Evolutionary conservation across 2,888 invertebrate species (phyloP), one percentile per base, ranked within the genome.

Genomic region (Zaprionus lineosus): DNA sequence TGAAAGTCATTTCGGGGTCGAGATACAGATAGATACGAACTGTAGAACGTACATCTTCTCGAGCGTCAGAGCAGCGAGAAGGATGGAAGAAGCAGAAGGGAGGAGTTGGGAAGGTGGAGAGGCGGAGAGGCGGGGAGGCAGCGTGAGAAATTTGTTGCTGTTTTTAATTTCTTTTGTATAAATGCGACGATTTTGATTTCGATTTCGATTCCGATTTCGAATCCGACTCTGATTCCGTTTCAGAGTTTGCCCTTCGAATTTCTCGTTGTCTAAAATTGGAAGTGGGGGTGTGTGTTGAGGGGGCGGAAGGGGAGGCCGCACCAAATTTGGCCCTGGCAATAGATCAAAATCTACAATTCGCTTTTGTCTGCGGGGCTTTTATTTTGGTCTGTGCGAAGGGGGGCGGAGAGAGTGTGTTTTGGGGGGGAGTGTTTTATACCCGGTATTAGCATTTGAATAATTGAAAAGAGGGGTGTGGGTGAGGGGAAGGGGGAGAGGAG

Each of bases 1-100:
- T 65, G 84, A 79, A 79, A 79, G 78, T 79, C 79, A 71, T 61
- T 71, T 84, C 79, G 85, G 85, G 85, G 83, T 82, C 79, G 79
- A 51, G 51, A 60, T 53, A 61, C 37, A 62, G 43, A 64, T 21
- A 67, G 56, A 72, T 53, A 53, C 51, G 43, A 24, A 69, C 50
- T 56, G 31, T 55, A 48, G 36, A 59, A 4, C 24, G 8, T 24
- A 2, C 8, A n/a, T 24, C n/a, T n/a, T 24, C n/a, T n/a, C n/a
- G n/a, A n/a, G n/a, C n/a, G n/a, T n/a, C n/a, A n/a, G n/a, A n/a
- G n/a, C n/a, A n/a, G n/a, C n/a, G n/a, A 53, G 14, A 40, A 24
- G 52, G 34, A 71, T 59, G 31, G 9, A 55, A 69, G 70, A 70
- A n/a, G n/a, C n/a, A n/a, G n/a, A n/a, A n/a, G n/a, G n/a, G n/a